These are phyloP conservation scores for Drosophila arizonae DNA, from an alignment of 1,140 invertebrate species.

Conservation along the genomic window DNA sequence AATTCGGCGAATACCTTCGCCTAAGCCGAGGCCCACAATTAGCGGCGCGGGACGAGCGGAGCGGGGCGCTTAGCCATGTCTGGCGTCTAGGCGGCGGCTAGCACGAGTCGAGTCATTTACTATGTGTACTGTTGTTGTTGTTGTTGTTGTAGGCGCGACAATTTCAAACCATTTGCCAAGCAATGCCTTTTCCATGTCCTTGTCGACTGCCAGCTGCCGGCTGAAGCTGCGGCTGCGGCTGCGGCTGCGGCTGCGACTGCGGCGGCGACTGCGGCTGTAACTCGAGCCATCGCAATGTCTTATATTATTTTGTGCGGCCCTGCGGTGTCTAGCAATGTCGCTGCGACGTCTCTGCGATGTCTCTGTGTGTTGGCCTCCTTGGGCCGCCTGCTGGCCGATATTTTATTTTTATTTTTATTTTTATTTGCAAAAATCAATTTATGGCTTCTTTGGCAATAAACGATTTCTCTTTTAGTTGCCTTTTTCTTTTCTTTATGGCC, in stretches of 20 bases:
- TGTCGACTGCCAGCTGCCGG: neutral
- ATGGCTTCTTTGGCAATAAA: constrained; percentile 80
- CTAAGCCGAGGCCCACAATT: neutral
- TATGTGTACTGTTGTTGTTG: neutral
- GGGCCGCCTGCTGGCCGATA: constrained; percentile 56
- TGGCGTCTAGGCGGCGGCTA: constrained; percentile 61
- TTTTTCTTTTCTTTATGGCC: constrained; percentile 72
- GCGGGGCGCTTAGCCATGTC: constrained; percentile 10
- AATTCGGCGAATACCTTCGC: constrained; percentile 28
- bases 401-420: constrained; percentile 82
- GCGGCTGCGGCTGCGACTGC: neutral
- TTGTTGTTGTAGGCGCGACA: constrained; percentile 39
- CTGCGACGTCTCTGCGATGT: neutral
- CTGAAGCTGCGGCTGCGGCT: neutral
- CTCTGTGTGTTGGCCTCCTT: constrained; percentile 1
- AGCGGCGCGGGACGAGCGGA: neutral
- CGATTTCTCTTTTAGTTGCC: constrained; percentile 81
- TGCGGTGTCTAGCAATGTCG: constrained; percentile 3
- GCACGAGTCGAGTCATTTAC: constrained; percentile 45
- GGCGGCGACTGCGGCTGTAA: constrained; percentile 6
- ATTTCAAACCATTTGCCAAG: constrained; percentile 26
- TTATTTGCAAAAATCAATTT: constrained; percentile 81
- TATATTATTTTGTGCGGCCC: constrained; percentile 59
- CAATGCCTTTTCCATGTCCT: constrained; percentile 1
- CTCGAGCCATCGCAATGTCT: constrained; percentile 53